Percentiles rank a stretch among this genome's conserved stretches.
Conservation (phyloP, 2,888 invertebrate genomes). For the Bembecia ichneumoniformis region DNA sequence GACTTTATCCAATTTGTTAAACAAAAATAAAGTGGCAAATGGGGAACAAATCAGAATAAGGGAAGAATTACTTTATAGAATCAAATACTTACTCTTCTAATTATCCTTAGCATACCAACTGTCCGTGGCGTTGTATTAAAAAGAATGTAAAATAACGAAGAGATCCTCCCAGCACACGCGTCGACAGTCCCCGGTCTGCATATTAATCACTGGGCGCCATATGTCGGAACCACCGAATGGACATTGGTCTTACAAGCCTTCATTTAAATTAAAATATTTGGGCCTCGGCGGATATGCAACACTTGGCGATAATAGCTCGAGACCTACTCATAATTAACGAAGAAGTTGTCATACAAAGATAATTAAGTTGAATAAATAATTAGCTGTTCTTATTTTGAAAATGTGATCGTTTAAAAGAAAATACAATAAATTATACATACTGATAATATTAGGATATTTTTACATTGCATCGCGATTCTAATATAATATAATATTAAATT, state of each 20-base stretch:
- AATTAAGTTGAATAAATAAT: neutral
- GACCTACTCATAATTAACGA: neutral
- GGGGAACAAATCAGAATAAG: no score
- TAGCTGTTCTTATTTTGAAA: no score
- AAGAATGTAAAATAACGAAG: constrained; percentile 33
- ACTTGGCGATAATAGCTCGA: constrained; percentile 46
- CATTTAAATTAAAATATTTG: constrained; percentile 62
- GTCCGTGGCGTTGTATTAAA: constrained; percentile 6
- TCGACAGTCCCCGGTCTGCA: constrained; percentile 49
- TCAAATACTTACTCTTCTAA: no score
- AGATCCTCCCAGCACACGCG: constrained; percentile 16
- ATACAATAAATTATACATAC: no score
- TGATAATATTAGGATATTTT: no score
- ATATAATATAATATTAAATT: no score
- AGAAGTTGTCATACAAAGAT: neutral
- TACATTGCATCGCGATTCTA: no score
- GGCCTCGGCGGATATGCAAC: constrained; percentile 36
- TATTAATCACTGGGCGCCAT: constrained; percentile 60
- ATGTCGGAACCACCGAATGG: constrained; percentile 25
- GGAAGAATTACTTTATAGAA: no score
- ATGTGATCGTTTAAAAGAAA: no score
- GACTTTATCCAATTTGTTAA: no score
- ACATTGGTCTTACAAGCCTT: constrained; percentile 24
- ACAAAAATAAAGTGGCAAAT: no score
- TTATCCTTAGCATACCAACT: no score